Evolutionary conservation across 2,888 invertebrate species (phyloP), one percentile per base, ranked within the genome.

Genomic region (Agrochola macilenta): DNA sequence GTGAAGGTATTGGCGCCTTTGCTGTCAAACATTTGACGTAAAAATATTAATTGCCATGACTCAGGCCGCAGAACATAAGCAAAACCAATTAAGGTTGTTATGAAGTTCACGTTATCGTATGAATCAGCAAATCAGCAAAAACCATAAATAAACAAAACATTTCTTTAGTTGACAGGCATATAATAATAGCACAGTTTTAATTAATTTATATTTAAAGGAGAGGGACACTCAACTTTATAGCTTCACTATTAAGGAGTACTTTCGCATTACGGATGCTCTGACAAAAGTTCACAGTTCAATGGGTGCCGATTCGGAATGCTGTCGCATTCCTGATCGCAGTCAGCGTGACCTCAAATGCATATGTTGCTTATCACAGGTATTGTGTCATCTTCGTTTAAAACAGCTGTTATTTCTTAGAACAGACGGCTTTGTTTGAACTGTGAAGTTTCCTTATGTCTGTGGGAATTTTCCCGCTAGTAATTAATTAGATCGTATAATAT

Each of bases 341-440:
- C 81, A 81, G 90, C 91, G 88, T 92, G 90, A 92, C 90, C 91
- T 89, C 82, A 84, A 82, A 85, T 74, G 46, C 74, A 35, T 65
- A 78, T 58, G 69, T 72, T 60, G 79, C 69, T 78, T 77, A 84
- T 86, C 72, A 83, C 75, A 86, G 81, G 76, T 76, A 81, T 81
- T 86, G 75, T 80, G 83, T 81, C 76, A 84, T 84, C 75, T 83
- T 85, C 77, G 65, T 65, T 35, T 70, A 52, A 83, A 82, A 84
- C 76, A 75, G 78, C 69, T 75, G 74, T 46, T 26, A 23, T 79
- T 88, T 81, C 88, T 69, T 61, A 69, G 85, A 86, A 87, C 65
- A 79, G 60, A 20, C 63, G 49, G 64, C 49, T 60, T 76, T 78
- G 74, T 81, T 76, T 74, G 52, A 81, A 72, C 35, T 73, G 60